Base-by-base conservation (phyloP, 2,888 invertebrate species). In the Horisme vitalbata region DNA sequence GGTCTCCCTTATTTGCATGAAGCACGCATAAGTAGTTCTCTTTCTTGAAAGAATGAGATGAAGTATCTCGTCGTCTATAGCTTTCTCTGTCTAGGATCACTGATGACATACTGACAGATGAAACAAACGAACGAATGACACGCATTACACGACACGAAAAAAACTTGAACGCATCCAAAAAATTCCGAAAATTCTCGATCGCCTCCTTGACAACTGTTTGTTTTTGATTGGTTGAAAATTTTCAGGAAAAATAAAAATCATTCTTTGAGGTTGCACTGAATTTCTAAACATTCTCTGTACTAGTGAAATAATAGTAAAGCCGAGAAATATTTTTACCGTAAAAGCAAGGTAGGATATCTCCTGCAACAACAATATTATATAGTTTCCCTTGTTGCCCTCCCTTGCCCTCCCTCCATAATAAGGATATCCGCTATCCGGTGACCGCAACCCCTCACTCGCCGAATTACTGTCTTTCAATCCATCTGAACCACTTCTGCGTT, bases 201-300 rank as follows among this genome's bases (percentile, higher is more conserved):
- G 64, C 68, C 63, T 52, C 60, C 68, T 63, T 79, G 84, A 85
- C 83, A 83, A 75, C 77, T 90, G 89, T 87, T 88, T 82, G 79
- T 76, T 81, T 79, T 73, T 81, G 79, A 90, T 89, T 89, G 90
- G 90, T 70, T 75, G 75, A 74, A 72, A 70, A 64, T 75, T 76
- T 73, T 73, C 67, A 70, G 64, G 69, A 75, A 78, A 75, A 69
- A 65, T 53, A 66, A 64, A 56, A 68, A 68, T 68, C 69, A 63
- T 59, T 61, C 55, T 30, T 37, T 34, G 34, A 18, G 27, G 28
- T 53, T 35, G 15, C 9, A n/a, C 7, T 31, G 26, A 28, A 30
- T 47, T 41, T 37, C 6, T 37, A 12, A 12, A 31, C 9, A 14
- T 15, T 13, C 18, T 11, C 12, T 20, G 9, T 27, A 3, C n/a